Evolutionary conservation across 2,797 vertebrate genomes (phyloP).

Genomic region (Sciurus vulgaris): DNA sequence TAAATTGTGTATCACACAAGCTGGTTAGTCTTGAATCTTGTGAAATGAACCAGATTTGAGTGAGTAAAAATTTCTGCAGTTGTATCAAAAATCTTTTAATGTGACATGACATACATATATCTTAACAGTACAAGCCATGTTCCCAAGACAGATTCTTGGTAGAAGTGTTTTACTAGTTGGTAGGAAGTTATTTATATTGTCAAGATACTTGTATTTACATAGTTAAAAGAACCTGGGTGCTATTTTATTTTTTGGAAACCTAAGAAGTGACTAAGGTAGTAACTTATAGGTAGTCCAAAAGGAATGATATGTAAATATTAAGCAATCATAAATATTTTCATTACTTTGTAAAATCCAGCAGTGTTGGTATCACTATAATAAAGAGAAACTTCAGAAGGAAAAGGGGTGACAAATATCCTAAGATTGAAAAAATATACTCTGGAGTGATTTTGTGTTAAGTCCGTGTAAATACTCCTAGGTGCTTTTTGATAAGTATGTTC

Average conservation of each 20-base stretch:
- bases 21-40: background rate
- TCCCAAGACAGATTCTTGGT: background rate
- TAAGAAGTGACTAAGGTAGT: background rate
- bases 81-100: slow-evolving; percentile 9
- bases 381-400: slow-evolving; percentile 24
- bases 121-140: background rate
- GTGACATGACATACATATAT: background rate
- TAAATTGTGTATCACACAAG: background rate
- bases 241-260: background rate
- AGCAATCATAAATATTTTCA: background rate
- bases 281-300: background rate
- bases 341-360: background rate
- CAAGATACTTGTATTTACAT: background rate
- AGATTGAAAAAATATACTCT: slow-evolving; percentile 18
- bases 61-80: slow-evolving; percentile 33
- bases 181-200: background rate
- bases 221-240: background rate
- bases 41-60: background rate
- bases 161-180: background rate
- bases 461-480: background rate
- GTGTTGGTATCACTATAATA: background rate
- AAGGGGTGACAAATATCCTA: background rate
- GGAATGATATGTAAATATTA: background rate
- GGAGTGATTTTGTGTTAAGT: slow-evolving; percentile 14
- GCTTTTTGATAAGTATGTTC: background rate